These are phyloP conservation scores for Podiceps cristatus DNA, from an alignment of 2,113 vertebrate species.

Conservation along the genomic window DNA sequence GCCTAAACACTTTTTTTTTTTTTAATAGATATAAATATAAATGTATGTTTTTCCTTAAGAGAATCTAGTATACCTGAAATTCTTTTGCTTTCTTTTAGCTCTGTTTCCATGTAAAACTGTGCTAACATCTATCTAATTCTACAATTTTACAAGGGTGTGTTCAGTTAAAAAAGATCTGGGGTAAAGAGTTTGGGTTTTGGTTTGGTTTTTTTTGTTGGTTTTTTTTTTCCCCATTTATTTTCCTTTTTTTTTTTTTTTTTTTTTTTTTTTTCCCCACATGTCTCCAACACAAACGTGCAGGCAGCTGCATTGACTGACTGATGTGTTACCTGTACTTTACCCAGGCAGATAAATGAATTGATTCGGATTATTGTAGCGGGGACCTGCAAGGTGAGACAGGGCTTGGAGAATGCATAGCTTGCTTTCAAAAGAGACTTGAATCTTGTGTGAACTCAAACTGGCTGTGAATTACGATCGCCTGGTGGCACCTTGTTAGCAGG, in stretches of 20 bases:
- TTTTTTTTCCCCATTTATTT: too few relatives aligned
- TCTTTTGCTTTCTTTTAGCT: not conserved
- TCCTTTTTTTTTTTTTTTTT: too few relatives aligned
- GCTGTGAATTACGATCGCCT: not conserved
- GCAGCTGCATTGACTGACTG: not conserved
- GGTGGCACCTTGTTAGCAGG: not conserved
- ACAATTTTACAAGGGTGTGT: not conserved
- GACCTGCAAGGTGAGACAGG: not conserved
- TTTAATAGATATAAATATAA: not conserved
- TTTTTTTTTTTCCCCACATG: too few relatives aligned
- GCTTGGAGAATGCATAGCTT: not conserved
- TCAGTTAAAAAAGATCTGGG: too few relatives aligned
- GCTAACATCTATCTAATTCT: not conserved
- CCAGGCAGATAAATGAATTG: not conserved
- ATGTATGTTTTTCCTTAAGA: not conserved
- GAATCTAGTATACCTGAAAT: not conserved
- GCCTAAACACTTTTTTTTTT: not conserved
- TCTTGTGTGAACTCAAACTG: not conserved
- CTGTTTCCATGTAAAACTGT: not conserved
- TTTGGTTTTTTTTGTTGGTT: too few relatives aligned
- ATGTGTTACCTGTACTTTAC: not conserved
- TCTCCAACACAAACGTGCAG: not conserved
- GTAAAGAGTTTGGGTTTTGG: too few relatives aligned
- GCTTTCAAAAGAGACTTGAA: not conserved
- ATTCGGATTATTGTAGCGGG: not conserved